Evolutionary conservation across 2,797 vertebrate species (phyloP), one percentile per base, ranked within the genome.

Genomic region (Leptodactylus fallax): DNA sequence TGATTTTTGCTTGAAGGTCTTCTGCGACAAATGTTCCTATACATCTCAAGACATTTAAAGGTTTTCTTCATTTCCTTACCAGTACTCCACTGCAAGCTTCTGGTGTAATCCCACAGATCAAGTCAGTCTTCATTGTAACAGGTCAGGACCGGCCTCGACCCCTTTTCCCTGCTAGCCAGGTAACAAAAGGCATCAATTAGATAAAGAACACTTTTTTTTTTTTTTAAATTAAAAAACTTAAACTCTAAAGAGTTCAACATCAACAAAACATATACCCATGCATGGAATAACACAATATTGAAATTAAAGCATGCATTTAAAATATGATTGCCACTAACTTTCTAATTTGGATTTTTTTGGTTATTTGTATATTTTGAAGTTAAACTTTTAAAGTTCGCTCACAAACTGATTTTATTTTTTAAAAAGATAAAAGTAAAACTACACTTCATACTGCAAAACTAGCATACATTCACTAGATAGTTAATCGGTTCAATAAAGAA

Each of bases 121-220:
- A 96, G 95, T 95, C 95, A 94, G 96, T 97, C 97, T 95, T 98
- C 98, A 98, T 96, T 97, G 96, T 95, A 95, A 97, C 95, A 93
- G 96, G 93, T 98, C 98, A 96, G 97, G 95, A 96, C 96, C 96
- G 93, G 96, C 96, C 96, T 97, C 96, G 93, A 96, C 95, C 95
- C 95, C 97, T 96, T 97, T 97, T 93, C 94, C 98, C 98, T 99
- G 98, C 97, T 99, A 97, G 97, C 96, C 97, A 96, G 97, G 97
- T 97, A 96, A 99, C 97, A 99, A 97, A 98, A 98, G 96, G 97
- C 97, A 96, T 95, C 94, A 96, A 95, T 98, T 98, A 99, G 97
- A 97, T 89, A 95, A 94, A 92, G 65, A 58, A 55, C 13, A 76
- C 6, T 63, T 17, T 36, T n/a, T n/a, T n/a, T n/a, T n/a, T n/a